Evolutionary conservation across 2,797 vertebrate genomes (phyloP).

Genomic region (Otolemur crassicaudatus): DNA sequence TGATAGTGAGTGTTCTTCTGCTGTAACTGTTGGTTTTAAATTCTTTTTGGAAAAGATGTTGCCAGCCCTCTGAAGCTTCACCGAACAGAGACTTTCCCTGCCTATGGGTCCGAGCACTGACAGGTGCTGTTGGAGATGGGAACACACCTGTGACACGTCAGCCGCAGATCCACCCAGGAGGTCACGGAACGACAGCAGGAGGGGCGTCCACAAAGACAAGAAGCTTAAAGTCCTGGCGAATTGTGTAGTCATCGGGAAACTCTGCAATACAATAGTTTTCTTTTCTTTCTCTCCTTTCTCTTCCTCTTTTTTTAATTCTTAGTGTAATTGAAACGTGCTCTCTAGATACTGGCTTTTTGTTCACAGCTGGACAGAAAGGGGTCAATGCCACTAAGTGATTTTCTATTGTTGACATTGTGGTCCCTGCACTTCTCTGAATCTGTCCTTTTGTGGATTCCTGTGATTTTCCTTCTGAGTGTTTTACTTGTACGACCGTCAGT

Average conservation of each 20-base stretch:
- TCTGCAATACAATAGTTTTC: slow-evolving; percentile 65
- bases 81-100: slow-evolving; percentile 89
- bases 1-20: not conserved
- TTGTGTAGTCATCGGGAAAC: slow-evolving; percentile 48
- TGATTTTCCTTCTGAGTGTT: slow-evolving; percentile 76
- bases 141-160: not conserved
- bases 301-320: slow-evolving; percentile 30
- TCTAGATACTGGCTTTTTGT: slow-evolving; percentile 60
- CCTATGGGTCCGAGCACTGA: slow-evolving; percentile 88
- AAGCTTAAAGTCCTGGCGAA: not conserved
- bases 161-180: not conserved
- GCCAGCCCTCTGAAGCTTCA: slow-evolving; percentile 89
- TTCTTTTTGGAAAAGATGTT: slow-evolving; percentile 82
- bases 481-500: slow-evolving; percentile 58
- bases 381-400: slow-evolving; percentile 66
- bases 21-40: slow-evolving; percentile 18
- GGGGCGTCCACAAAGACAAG: not conserved
- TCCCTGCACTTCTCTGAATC: slow-evolving; percentile 75
- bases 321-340: slow-evolving; percentile 57
- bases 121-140: slow-evolving; percentile 56
- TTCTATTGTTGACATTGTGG: slow-evolving; percentile 76
- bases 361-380: slow-evolving; percentile 74
- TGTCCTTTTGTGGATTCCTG: slow-evolving; percentile 72
- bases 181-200: not conserved
- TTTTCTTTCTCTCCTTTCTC: not conserved